These are phyloP conservation scores for Phyllotreta striolata DNA, from an alignment of 2,888 invertebrate genomes.

Conservation along the genomic window DNA sequence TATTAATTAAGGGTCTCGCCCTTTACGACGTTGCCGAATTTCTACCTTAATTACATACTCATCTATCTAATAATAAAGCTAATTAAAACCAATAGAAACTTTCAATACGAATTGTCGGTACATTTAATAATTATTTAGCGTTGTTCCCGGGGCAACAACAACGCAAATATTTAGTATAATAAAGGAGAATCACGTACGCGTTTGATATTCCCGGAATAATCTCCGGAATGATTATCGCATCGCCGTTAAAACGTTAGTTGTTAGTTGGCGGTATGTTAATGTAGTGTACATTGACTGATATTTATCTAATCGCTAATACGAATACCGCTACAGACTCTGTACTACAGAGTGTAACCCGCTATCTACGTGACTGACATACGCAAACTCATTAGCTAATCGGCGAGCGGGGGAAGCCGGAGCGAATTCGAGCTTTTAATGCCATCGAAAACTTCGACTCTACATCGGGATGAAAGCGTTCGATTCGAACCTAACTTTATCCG, in stretches of 20 bases:
- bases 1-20: constrained; percentile 20
- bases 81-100: no score
- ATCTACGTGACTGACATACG: constrained; percentile 49
- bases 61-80: no score
- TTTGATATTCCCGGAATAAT: constrained; percentile 43
- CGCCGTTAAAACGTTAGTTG: constrained; percentile 39
- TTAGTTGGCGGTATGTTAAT: constrained; percentile 38
- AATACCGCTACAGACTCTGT: background rate
- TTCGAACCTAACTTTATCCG: constrained; percentile 21
- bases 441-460: constrained; percentile 3
- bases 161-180: constrained; percentile 39
- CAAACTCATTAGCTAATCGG: constrained; percentile 48
- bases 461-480: constrained; percentile 36
- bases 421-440: constrained; percentile 16
- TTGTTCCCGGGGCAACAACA: constrained; percentile 15
- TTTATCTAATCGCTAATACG: constrained; percentile 49
- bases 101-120: no score
- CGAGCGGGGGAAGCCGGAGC: constrained; percentile 23
- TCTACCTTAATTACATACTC: no score
- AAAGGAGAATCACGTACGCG: constrained; percentile 43
- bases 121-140: no score
- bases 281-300: constrained; percentile 44
- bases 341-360: constrained; percentile 30
- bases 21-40: no score
- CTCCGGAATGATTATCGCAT: constrained; percentile 41